A percentile compares a stretch with the other conserved stretches of the same genome.
Evolutionary conservation across 2,888 invertebrate species (phyloP).

Genomic region (Phasia obesa): DNA sequence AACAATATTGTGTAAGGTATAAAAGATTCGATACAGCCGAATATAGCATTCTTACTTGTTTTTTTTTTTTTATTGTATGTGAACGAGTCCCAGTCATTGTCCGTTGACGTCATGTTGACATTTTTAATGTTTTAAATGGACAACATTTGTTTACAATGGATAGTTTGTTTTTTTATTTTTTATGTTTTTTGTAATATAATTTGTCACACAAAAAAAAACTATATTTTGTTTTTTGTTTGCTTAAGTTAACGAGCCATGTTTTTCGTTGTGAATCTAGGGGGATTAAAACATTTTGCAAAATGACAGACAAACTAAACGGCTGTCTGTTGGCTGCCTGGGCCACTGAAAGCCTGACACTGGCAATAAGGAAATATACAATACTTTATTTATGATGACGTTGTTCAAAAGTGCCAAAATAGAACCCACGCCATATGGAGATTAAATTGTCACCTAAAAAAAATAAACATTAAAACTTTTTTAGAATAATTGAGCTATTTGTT

Average conservation of each 20-base stretch:
- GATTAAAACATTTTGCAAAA: constrained; percentile 22
- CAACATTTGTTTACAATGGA: constrained; percentile 66
- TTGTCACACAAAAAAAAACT: neutral
- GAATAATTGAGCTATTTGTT: constrained; percentile 15
- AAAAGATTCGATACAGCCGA: too few species aligned
- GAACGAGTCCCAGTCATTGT: constrained; percentile 35
- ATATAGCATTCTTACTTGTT: too few species aligned
- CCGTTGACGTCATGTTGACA: constrained; percentile 67
- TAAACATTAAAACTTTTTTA: neutral
- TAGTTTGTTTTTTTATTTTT: constrained; percentile 44
- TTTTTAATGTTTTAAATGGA: constrained; percentile 70
- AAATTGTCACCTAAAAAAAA: constrained; percentile 42
- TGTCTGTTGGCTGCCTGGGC: constrained; percentile 21
- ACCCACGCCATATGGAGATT: constrained; percentile 51
- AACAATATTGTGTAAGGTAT: too few species aligned
- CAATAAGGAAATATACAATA: constrained; percentile 48
- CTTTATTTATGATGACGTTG: constrained; percentile 4
- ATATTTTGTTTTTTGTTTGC: constrained; percentile 16
- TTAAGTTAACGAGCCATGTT: constrained; percentile 28
- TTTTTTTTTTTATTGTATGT: neutral
- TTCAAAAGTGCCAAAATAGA: constrained; percentile 5
- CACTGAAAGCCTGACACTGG: constrained; percentile 41
- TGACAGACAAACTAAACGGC: constrained; percentile 33
- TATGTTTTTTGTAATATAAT: constrained; percentile 2
- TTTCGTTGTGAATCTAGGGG: constrained; percentile 27